These are phyloP conservation scores for Cryptotermes secundus DNA, from an alignment of 1,140 invertebrate genomes.

Conservation along the genomic window DNA sequence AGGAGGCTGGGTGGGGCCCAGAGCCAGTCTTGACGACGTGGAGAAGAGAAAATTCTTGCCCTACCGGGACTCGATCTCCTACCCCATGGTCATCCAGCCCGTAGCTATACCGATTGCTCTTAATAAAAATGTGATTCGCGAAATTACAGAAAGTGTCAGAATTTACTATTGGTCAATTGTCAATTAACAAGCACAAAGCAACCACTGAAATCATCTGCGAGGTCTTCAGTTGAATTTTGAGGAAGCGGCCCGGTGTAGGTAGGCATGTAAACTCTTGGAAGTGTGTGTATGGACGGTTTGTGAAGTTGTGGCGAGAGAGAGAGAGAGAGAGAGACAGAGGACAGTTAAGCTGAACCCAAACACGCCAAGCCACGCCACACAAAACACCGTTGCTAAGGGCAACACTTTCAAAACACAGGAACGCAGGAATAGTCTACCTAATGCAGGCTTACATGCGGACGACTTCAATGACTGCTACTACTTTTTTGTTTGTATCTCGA, in stretches of 20 bases:
- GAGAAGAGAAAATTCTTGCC: no score
- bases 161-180: no score
- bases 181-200: neutral
- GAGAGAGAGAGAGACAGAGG: neutral
- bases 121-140: no score
- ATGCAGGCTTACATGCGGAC: neutral
- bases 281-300: neutral
- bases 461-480: neutral
- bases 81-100: no score
- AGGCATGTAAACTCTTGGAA: slow-evolving; percentile 11
- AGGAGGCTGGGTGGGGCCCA: no score
- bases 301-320: neutral
- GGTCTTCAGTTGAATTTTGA: neutral
- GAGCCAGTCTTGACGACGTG: no score
- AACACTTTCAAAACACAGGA: slow-evolving; percentile 16
- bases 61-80: no score
- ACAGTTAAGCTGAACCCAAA: slow-evolving; percentile 8
- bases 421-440: neutral
- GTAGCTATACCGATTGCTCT: no score
- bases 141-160: no score
- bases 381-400: slow-evolving; percentile 6
- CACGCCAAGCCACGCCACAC: neutral
- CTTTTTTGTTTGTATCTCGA: neutral
- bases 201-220: neutral
- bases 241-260: neutral